Evolutionary conservation across 2,888 invertebrate genomes (phyloP).

Genomic region (Dysmachus trigonus): DNA sequence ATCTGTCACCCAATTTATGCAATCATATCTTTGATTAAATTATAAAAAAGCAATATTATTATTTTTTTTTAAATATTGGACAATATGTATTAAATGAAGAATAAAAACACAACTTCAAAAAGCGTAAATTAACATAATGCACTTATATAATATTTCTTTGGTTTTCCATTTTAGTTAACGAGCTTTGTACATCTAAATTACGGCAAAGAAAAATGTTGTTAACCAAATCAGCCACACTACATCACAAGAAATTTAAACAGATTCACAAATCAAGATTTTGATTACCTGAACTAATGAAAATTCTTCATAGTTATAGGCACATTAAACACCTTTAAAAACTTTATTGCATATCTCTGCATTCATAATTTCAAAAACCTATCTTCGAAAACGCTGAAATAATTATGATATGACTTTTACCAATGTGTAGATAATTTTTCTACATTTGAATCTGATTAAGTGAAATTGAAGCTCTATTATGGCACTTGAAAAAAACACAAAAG

Average conservation of each 20-base stretch:
- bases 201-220: not conserved
- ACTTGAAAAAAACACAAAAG: too few species aligned
- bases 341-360: not conserved
- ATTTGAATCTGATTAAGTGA: not conserved
- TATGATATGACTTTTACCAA: too few species aligned
- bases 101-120: not conserved
- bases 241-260: not conserved
- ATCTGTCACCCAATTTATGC: not conserved
- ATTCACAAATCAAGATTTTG: not conserved
- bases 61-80: not conserved
- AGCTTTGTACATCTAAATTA: not conserved
- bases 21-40: not conserved
- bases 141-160: not conserved
- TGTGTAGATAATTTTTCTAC: too few species aligned
- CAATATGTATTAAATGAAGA: not conserved
- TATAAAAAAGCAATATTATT: not conserved
- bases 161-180: not conserved
- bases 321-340: not conserved
- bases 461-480: too few species aligned
- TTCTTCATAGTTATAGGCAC: not conserved
- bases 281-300: not conserved
- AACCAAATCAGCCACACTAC: not conserved
- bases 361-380: too few species aligned
- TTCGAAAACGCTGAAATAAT: too few species aligned
- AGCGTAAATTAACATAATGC: not conserved